Evolutionary conservation across 2,888 invertebrate species (phyloP).

Genomic region (Polydrusus pterygomalis): DNA sequence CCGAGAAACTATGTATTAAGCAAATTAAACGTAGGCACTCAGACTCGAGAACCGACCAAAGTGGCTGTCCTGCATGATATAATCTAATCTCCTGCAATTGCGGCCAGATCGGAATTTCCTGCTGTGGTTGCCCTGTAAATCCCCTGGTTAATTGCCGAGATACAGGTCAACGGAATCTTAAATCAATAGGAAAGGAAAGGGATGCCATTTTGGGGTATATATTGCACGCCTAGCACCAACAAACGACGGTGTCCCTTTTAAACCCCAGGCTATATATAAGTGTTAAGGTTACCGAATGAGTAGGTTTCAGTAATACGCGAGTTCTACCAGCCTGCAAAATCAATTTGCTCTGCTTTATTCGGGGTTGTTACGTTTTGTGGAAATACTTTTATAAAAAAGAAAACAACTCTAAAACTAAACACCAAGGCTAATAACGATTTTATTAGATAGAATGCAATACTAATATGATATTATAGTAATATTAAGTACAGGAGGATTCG

Average conservation of each 20-base stretch:
- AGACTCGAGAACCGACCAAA: conserved; percentile 9
- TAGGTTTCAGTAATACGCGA: background rate
- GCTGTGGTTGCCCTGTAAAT: conserved; percentile 19
- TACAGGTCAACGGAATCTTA: conserved; percentile 1
- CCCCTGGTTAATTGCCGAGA: conserved; percentile 7
- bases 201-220: background rate
- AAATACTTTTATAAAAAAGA: too few species aligned
- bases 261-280: background rate
- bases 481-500: too few species aligned
- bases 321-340: too few species aligned
- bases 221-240: background rate
- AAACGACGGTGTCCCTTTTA: too few species aligned
- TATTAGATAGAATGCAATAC: too few species aligned
- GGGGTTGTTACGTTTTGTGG: too few species aligned
- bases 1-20: too few species aligned
- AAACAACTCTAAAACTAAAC: too few species aligned
- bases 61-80: conserved; percentile 11
- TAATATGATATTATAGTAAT: too few species aligned
- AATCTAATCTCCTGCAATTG: conserved; percentile 11
- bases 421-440: too few species aligned
- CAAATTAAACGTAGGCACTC: conserved; percentile 2
- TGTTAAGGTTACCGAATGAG: background rate
- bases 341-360: too few species aligned
- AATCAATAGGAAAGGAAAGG: background rate
- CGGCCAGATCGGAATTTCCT: background rate